Conservation (phyloP, 2,888 invertebrate genomes). For the Leptogaster cylindrica region DNA sequence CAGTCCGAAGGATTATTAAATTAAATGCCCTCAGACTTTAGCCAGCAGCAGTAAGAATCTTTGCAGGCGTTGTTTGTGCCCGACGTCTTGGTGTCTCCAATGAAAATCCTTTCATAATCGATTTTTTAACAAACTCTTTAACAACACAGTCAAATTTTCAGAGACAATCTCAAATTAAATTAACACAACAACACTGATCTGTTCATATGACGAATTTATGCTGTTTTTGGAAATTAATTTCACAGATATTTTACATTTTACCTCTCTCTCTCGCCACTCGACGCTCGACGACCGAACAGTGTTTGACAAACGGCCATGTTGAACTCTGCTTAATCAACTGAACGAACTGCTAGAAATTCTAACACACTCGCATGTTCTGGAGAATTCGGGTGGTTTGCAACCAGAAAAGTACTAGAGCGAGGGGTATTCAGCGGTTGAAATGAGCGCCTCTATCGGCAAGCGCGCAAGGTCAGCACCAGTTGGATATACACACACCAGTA, state of each 20-base stretch:
- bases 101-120: slow-evolving; percentile 36
- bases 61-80: slow-evolving; percentile 20
- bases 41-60: background rate
- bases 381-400: background rate
- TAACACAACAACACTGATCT: background rate
- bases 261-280: slow-evolving; percentile 11
- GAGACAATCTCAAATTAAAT: background rate
- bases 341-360: too few relatives aligned
- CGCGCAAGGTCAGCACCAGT: too few relatives aligned
- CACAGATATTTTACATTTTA: slow-evolving; percentile 13
- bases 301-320: slow-evolving; percentile 45
- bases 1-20: slow-evolving; percentile 1
- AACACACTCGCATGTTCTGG: background rate
- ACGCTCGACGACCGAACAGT: slow-evolving; percentile 34
- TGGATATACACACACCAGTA: too few relatives aligned
- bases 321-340: slow-evolving; percentile 40
- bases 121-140: slow-evolving; percentile 12
- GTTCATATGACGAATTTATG: background rate
- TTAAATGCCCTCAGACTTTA: background rate
- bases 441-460: too few relatives aligned
- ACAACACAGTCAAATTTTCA: background rate
- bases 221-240: slow-evolving; percentile 1
- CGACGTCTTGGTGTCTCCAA: slow-evolving; percentile 24
- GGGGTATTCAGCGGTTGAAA: too few relatives aligned
- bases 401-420: too few relatives aligned